Evolutionary conservation across 1,140 invertebrate genomes (phyloP).

Genomic region (Cotesia vestalis): DNA sequence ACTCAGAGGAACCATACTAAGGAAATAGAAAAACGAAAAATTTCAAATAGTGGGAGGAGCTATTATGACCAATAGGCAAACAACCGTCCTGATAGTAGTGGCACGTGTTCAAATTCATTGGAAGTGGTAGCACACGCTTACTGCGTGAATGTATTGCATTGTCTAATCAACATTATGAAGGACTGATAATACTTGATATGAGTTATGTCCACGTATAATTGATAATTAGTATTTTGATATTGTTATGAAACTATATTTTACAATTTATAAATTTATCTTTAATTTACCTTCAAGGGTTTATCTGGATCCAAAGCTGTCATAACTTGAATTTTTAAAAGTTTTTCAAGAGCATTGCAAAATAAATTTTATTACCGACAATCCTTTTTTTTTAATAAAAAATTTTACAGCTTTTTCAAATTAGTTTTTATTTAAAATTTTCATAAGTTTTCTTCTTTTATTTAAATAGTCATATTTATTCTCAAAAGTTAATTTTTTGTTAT

Average conservation of each 20-base stretch:
- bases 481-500: too few species aligned
- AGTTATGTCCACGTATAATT: too few species aligned
- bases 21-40: constrained; percentile 7
- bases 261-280: neutral
- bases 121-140: too few species aligned
- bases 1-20: neutral
- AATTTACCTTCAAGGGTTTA: neutral
- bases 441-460: too few species aligned
- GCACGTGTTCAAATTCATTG: constrained; percentile 39
- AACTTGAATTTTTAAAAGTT: neutral
- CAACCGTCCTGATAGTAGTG: constrained; percentile 17
- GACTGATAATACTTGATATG: too few species aligned
- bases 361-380: neutral
- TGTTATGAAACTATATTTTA: too few species aligned
- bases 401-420: too few species aligned
- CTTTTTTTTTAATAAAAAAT: neutral
- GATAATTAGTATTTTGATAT: too few species aligned
- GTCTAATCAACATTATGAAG: neutral
- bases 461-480: too few species aligned
- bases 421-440: too few species aligned
- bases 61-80: constrained; percentile 35
- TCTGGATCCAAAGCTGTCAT: neutral
- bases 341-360: neutral
- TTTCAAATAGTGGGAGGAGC: constrained; percentile 37
- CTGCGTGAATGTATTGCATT: neutral